Base-by-base conservation (phyloP, 2,888 invertebrate species). In the Leptinotarsa tumamoca region DNA sequence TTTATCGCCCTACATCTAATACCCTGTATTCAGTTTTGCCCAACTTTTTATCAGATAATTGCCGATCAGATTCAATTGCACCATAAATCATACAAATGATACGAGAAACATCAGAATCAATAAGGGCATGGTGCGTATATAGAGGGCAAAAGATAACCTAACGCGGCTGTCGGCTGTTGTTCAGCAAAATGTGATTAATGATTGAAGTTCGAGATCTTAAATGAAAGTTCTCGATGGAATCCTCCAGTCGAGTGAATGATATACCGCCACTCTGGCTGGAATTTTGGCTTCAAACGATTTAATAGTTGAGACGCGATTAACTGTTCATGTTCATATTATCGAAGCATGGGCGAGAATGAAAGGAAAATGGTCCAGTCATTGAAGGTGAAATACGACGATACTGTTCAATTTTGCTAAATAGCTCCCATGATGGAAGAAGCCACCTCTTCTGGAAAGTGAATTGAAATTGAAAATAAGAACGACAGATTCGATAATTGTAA, bases 171-270 rank as follows among this genome's bases (percentile, higher is more conserved):
- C 63, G 33, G n/a, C 27, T 43, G 63, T 27, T 43, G n/a, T 63
- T 63, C 43, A 17, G 17, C 17, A 63, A 17, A 17, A 33, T 33
- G 63, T 63, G 63, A 63, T 63, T 63, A 43, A 63, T 63, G 63
- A 63, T 63, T 27, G 15, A 63, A 63, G 63, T 63, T 63, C 43
- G 63, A 43, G 63, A 63, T 63, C 27, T 63, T n/a, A n/a, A 63
- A 63, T 43, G 27, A n/a, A 43, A 63, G 58, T 58, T 58, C 58
- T 15, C 58, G 58, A 13, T 23, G 58, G 23, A 58, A 58, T 23
- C 23, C 27, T 63, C n/a, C 63, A 63, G 63, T 63, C 63, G 7
- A 63, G 63, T 63, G 43, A 63, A 27, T 63, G 43, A 63, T 63
- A 63, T 43, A 58, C 27, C 58, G 58, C 4, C 58, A 58, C 58